Conservation (phyloP, 2,888 invertebrate species). For the Ptychoptera contaminata region DNA sequence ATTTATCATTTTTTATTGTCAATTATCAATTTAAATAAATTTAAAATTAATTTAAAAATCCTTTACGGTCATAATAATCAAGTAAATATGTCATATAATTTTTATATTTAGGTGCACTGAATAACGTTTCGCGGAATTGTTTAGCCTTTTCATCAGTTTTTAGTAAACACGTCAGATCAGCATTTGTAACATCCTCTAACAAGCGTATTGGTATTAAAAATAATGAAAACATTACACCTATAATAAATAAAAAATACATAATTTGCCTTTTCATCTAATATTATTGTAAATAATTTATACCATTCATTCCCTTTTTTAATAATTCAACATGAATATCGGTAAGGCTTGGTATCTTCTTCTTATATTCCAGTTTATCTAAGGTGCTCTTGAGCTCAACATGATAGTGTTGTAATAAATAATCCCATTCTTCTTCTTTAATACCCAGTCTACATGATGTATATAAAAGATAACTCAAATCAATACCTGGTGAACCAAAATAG, state of each 20-base stretch:
- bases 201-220: not conserved
- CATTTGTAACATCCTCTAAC: not conserved
- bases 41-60: not conserved
- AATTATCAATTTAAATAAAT: not conserved
- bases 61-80: slow-evolving; percentile 3
- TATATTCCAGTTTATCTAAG: not conserved
- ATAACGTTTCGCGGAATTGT: not conserved
- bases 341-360: not conserved
- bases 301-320: not conserved
- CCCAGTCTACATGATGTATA: not conserved
- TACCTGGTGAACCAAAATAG: slow-evolving; percentile 2
- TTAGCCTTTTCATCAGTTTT: not conserved
- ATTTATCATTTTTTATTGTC: no score
- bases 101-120: not conserved
- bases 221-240: slow-evolving; percentile 1
- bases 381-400: not conserved
- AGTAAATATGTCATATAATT: slow-evolving; percentile 1
- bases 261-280: no score
- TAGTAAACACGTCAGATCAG: slow-evolving; percentile 1
- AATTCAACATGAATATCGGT: slow-evolving; percentile 2
- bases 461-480: slow-evolving; percentile 3
- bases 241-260: no score
- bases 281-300: no score
- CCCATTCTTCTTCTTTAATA: slow-evolving; percentile 1
- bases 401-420: slow-evolving; percentile 1